These are phyloP conservation scores for Chalcosyrphus nemorum DNA, from an alignment of 2,888 invertebrate genomes.

Conservation along the genomic window DNA sequence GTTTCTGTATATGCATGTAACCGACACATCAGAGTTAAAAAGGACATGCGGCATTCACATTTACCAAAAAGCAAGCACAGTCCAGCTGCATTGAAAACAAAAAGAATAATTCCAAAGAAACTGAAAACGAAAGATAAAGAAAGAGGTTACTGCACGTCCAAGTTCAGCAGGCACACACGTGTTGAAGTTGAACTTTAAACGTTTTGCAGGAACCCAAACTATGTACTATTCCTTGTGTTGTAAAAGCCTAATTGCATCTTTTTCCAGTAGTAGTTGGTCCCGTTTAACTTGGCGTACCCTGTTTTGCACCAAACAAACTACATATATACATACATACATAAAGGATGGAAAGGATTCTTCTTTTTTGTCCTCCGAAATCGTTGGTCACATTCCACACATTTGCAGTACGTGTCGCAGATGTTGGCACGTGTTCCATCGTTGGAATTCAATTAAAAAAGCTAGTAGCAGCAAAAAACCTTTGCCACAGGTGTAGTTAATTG, in stretches of 20 bases:
- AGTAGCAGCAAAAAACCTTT: conserved; percentile 22
- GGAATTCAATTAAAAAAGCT: conserved; percentile 80
- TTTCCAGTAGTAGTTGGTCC: not conserved
- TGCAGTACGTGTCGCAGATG: conserved; percentile 72
- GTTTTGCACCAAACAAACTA: conserved; percentile 45
- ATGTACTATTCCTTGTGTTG: conserved; percentile 8
- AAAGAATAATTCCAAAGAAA: conserved; percentile 21
- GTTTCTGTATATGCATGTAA: conserved; percentile 14
- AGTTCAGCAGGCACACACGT: conserved; percentile 27
- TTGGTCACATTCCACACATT: conserved; percentile 71
- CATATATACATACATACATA: no score
- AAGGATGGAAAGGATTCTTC: conserved; percentile 8
- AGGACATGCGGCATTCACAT: conserved; percentile 59
- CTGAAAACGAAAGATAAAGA: conserved; percentile 34
- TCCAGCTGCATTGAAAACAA: conserved; percentile 56
- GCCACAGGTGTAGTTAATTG: conserved; percentile 69
- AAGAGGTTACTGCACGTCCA: conserved; percentile 28
- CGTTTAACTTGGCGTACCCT: conserved; percentile 33
- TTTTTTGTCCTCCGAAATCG: conserved; percentile 21
- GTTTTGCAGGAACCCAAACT: conserved; percentile 2
- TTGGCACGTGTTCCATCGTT: conserved; percentile 73
- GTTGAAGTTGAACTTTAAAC: conserved; percentile 57
- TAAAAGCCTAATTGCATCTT: conserved; percentile 67
- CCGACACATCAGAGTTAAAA: conserved; percentile 43
- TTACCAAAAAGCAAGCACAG: conserved; percentile 34